Conservation (phyloP, 2,888 invertebrate genomes). For the Hecatera dysodea region DNA sequence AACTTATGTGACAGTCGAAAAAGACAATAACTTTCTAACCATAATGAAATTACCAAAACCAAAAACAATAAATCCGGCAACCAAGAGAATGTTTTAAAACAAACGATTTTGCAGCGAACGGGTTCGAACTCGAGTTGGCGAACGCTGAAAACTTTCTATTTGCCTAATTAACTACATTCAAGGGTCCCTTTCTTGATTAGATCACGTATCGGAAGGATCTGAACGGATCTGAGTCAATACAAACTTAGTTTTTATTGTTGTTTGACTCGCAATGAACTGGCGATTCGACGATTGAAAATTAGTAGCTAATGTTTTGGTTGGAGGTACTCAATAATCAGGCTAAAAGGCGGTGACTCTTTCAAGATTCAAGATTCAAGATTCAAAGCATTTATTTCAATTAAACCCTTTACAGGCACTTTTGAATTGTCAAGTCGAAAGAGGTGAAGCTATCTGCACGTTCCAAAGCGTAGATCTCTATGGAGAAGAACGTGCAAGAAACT, state of each 20-base stretch:
- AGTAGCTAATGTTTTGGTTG: constrained; percentile 19
- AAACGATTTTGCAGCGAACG: constrained; percentile 75
- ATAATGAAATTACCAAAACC: constrained; percentile 28
- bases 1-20: no score
- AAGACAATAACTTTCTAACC: not conserved
- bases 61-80: constrained; percentile 53
- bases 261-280: constrained; percentile 75
- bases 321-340: not conserved
- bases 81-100: constrained; percentile 73
- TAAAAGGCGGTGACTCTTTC: not conserved
- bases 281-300: constrained; percentile 68
- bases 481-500: no score
- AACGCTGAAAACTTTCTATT: constrained; percentile 81
- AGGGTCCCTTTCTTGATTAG: constrained; percentile 84
- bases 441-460: no score
- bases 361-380: no score
- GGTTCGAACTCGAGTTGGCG: constrained; percentile 59
- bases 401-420: no score
- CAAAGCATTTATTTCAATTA: no score
- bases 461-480: no score
- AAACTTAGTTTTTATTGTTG: constrained; percentile 85
- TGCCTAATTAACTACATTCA: constrained; percentile 88
- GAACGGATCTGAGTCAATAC: constrained; percentile 81
- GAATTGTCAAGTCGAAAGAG: no score
- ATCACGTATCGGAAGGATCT: constrained; percentile 86